These are phyloP conservation scores for Tupiocoris notatus DNA, from an alignment of 2,888 invertebrate genomes.

Conservation along the genomic window DNA sequence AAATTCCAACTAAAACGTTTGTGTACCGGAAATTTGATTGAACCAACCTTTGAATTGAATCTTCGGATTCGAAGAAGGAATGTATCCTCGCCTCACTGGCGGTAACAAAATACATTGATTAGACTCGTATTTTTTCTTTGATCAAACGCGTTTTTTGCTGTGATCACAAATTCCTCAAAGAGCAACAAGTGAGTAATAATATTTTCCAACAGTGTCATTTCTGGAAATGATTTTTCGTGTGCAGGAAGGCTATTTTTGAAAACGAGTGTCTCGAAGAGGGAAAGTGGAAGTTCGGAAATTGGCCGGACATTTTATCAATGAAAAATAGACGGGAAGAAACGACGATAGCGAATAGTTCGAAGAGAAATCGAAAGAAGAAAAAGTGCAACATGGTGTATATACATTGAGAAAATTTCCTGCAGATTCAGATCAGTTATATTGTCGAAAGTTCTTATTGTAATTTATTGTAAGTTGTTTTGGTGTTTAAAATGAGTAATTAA, in stretches of 20 bases:
- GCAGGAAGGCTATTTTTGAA: no score
- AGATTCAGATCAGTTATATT: no score
- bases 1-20: neutral
- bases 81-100: slow-evolving; percentile 39
- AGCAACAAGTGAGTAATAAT: neutral
- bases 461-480: no score
- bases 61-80: slow-evolving; percentile 24
- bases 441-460: no score
- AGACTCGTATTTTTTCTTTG: neutral
- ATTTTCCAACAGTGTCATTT: neutral
- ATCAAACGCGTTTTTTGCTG: no score
- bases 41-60: slow-evolving; percentile 33
- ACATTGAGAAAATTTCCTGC: no score
- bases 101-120: slow-evolving; percentile 25
- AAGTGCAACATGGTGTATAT: no score
- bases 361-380: neutral
- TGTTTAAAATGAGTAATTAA: no score
- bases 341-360: neutral
- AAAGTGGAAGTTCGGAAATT: neutral
- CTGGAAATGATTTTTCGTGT: no score
- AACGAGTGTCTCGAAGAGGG: no score
- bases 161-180: neutral
- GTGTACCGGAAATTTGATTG: neutral
- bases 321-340: no score
- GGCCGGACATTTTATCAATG: neutral